A percentile compares a stretch with the other conserved stretches of the same genome.
These are phyloP conservation scores for Drosophila sordidula DNA, from an alignment of 2,888 invertebrate genomes.

Conservation along the genomic window DNA sequence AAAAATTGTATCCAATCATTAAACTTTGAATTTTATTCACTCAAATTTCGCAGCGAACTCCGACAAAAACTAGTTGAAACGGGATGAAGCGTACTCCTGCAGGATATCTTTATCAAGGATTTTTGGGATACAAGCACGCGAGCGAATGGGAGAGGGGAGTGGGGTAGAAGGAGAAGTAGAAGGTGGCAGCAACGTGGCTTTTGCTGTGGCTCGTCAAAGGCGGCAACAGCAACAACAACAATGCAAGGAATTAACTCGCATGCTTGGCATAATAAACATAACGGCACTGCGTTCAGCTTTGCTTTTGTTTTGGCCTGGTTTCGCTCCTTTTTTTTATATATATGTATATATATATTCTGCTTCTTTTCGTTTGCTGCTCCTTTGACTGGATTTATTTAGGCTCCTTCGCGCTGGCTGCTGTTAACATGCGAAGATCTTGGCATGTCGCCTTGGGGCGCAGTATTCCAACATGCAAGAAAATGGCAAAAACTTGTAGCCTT, in stretches of 20 bases:
- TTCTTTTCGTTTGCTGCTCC: conserved; percentile 22
- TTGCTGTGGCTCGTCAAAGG: conserved; percentile 33
- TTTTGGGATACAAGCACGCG: conserved; percentile 67
- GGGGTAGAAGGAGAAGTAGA: background rate
- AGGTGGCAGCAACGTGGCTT: conserved; percentile 15
- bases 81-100: background rate
- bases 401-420: conserved; percentile 18
- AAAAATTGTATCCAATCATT: conserved; percentile 24
- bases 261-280: conserved; percentile 78
- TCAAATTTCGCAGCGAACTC: conserved; percentile 21
- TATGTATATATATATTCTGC: too few species aligned
- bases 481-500: conserved; percentile 73
- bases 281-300: conserved; percentile 31
- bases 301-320: conserved; percentile 25
- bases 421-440: conserved; percentile 49
- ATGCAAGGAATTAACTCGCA: conserved; percentile 71
- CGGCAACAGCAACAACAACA: conserved; percentile 45
- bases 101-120: conserved; percentile 54
- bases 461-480: conserved; percentile 62
- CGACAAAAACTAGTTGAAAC: background rate
- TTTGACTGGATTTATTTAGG: conserved; percentile 47
- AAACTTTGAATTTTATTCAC: conserved; percentile 34
- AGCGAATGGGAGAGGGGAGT: conserved; percentile 48
- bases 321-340: conserved; percentile 2
- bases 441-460: conserved; percentile 56